Conservation (phyloP, 2,797 vertebrate species). For the Gymnoscopelus braueri region DNA sequence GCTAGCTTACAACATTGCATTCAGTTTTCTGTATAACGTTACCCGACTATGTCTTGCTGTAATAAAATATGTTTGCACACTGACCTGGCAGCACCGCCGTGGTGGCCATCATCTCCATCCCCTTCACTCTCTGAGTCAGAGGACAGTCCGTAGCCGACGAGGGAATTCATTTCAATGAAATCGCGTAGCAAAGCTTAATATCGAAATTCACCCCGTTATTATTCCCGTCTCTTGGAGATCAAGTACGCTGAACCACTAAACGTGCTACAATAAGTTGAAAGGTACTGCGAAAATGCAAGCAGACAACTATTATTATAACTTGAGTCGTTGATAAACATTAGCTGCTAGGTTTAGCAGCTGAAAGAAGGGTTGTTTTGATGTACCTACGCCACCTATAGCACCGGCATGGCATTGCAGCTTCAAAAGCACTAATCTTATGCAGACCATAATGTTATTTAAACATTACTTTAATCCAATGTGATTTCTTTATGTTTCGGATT, state of each 20-base stretch:
- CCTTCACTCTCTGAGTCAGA: slow-evolving; percentile 81
- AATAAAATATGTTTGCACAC: not conserved
- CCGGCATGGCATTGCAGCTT: slow-evolving; percentile 48
- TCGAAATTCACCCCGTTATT: not conserved
- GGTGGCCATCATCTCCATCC: slow-evolving; percentile 52
- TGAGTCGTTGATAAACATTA: not conserved
- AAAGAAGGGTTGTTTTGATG: slow-evolving; percentile 13
- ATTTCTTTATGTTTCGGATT: too few species aligned
- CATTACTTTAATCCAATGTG: too few species aligned
- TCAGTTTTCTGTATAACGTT: not conserved
- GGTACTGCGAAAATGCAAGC: too few species aligned
- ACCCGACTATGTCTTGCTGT: not conserved
- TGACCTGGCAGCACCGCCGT: slow-evolving; percentile 27
- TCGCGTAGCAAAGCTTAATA: not conserved
- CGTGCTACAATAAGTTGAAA: not conserved
- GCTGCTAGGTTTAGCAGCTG: slow-evolving; percentile 24
- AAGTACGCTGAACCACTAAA: fast-evolving
- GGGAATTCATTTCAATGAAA: slow-evolving; percentile 67
- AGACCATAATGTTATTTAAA: too few species aligned
- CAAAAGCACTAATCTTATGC: not conserved
- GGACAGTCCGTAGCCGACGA: slow-evolving; percentile 82
- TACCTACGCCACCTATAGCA: slow-evolving; percentile 19
- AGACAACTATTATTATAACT: too few species aligned
- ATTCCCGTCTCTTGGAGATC: not conserved
- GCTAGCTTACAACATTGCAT: too few species aligned